A percentile compares a stretch with the other conserved stretches of the same genome.
Conservation (phyloP, 2,797 vertebrate genomes). For the Takifugu ocellatus region DNA sequence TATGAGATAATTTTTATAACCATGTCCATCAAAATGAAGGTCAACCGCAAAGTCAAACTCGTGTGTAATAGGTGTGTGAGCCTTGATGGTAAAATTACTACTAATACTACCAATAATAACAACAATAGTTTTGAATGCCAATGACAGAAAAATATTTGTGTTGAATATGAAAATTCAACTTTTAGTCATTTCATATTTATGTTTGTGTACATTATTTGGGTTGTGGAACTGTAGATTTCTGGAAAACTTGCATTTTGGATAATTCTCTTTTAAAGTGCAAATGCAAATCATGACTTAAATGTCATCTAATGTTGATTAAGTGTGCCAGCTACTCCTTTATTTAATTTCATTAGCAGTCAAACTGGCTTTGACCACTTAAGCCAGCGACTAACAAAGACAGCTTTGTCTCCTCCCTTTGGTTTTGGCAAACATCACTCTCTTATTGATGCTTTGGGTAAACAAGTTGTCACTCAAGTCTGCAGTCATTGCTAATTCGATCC, state of each 20-base stretch:
- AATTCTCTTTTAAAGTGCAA: constrained; percentile 17
- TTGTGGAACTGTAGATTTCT: background rate
- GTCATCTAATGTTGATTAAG: constrained; percentile 35
- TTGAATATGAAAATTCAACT: background rate
- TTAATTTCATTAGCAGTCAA: constrained; percentile 44
- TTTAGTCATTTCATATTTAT: background rate
- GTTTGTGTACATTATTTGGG: background rate
- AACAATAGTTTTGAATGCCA: no score
- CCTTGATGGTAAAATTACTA: no score
- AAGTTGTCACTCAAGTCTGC: constrained; percentile 66
- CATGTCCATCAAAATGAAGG: background rate
- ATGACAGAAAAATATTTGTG: no score
- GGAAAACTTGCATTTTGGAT: background rate
- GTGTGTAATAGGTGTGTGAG: no score
- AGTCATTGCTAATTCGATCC: constrained; percentile 61
- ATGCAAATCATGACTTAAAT: constrained; percentile 25
- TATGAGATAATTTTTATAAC: background rate
- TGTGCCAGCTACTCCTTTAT: constrained; percentile 27
- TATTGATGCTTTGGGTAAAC: constrained; percentile 58
- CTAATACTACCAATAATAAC: no score
- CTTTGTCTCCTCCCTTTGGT: constrained; percentile 43
- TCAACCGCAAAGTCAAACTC: no score
- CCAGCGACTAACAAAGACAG: constrained; percentile 30
- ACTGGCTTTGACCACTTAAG: constrained; percentile 40
- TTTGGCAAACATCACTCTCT: constrained; percentile 55